Evolutionary conservation across 2,888 invertebrate species (phyloP), one percentile per base, ranked within the genome.

Genomic region (Apantesis nais): DNA sequence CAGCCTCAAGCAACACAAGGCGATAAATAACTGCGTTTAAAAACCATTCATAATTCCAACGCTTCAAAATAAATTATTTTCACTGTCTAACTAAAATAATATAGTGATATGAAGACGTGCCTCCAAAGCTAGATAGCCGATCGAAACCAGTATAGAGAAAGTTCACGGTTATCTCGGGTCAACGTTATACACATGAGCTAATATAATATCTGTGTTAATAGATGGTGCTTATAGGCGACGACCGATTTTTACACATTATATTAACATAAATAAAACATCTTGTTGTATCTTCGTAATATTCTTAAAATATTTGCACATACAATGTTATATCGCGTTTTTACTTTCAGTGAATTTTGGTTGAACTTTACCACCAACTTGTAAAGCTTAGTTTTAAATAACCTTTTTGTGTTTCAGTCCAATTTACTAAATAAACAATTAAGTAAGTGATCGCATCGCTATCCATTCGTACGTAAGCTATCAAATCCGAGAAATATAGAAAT

Each of bases 161-260:
- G 90, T 89, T 84, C 80, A 83, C 62, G 77, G 75, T 67, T 76
- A 75, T 75, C 76, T 73, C 74, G 81, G 90, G 90, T 90, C 90
- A 88, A 82, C 83, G 82, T 81, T 72, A 62, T 61, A 66, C 81
- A 78, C 73, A 74, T 75, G 77, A 82, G 78, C 80, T 80, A 82
- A 77, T 81, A 82, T 82, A 82, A 78, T 86, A 91, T 89, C 79
- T 80, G 87, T 90, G 91, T 91, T 90, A 90, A 90, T 89, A 89
- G 89, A 90, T 87, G 89, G 85, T 89, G 88, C 89, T 90, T 88
- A 89, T 90, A 86, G 86, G 87, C 80, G 83, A 84, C 74, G 78
- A 70, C 67, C 74, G 65, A 82, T 79, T 78, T 81, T 78, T 80
- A 52, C 79, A 82, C 72, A 68, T 75, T 39, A 37, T 25, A 81